Evolutionary conservation across 2,888 invertebrate species (phyloP).

Genomic region (Leptogaster cylindrica): DNA sequence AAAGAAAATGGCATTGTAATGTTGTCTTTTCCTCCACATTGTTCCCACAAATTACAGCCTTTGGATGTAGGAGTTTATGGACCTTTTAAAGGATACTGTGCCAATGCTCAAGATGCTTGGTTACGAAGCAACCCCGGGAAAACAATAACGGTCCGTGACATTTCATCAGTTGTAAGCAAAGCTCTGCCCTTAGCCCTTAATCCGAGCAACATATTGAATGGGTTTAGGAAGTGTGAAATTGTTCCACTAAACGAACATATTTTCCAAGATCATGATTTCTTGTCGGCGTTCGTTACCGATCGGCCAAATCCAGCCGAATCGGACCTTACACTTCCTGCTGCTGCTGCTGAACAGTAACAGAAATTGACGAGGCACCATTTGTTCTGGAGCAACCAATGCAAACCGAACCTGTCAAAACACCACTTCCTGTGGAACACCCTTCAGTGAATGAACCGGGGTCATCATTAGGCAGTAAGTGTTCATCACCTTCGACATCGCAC

Average conservation of each 20-base stretch:
- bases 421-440: too few species aligned
- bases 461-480: too few species aligned
- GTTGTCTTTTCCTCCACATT: slow-evolving; percentile 53
- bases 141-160: slow-evolving; percentile 46
- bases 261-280: too few species aligned
- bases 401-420: too few species aligned
- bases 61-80: slow-evolving; percentile 49
- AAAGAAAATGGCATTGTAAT: slow-evolving; percentile 46
- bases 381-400: too few species aligned
- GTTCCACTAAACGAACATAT: slow-evolving; percentile 46
- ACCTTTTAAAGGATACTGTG: slow-evolving; percentile 48
- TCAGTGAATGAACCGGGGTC: too few species aligned
- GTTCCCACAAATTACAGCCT: slow-evolving; percentile 49
- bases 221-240: slow-evolving; percentile 48
- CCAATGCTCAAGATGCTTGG: slow-evolving; percentile 44
- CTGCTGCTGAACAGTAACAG: too few species aligned
- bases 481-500: too few species aligned
- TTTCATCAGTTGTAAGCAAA: slow-evolving; percentile 46
- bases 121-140: slow-evolving; percentile 48
- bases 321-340: too few species aligned
- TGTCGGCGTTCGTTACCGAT: too few species aligned
- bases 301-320: too few species aligned
- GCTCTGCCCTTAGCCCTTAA: slow-evolving; percentile 44
- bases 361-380: too few species aligned
- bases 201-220: slow-evolving; percentile 43